Evolutionary conservation across 2,888 invertebrate species (phyloP).

Genomic region (Callinectes sapidus): DNA sequence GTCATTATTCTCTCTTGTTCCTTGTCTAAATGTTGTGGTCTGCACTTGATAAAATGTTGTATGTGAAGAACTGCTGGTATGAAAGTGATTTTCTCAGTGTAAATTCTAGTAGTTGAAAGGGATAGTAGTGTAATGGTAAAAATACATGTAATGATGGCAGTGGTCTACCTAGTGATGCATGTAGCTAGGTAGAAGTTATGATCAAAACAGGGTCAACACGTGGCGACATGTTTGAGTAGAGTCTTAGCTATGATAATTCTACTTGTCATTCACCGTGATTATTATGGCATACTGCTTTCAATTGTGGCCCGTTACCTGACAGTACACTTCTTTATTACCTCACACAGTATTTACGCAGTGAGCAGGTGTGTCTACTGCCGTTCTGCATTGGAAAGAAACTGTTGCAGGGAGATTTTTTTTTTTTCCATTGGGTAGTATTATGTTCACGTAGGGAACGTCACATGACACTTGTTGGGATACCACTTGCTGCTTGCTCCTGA

Average conservation of each 20-base stretch:
- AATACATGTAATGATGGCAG: background rate
- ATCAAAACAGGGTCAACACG: slow-evolving; percentile 64
- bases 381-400: background rate
- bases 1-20: background rate
- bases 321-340: background rate
- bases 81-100: background rate
- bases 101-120: background rate
- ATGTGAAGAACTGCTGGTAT: background rate
- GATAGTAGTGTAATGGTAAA: background rate
- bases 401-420: background rate
- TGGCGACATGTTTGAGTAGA: slow-evolving; percentile 53
- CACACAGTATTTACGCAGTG: background rate
- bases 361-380: background rate
- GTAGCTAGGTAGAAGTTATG: slow-evolving; percentile 38
- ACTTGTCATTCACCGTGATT: background rate
- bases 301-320: background rate
- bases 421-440: background rate
- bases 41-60: background rate
- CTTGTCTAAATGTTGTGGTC: background rate
- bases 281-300: background rate
- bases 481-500: background rate
- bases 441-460: background rate
- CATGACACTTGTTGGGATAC: background rate
- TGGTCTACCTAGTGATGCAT: background rate
- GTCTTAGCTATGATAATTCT: background rate